A percentile compares a stretch with the other conserved stretches of the same genome.
Conservation (phyloP, 2,113 vertebrate genomes). For the Leucoraja erinaceus region DNA sequence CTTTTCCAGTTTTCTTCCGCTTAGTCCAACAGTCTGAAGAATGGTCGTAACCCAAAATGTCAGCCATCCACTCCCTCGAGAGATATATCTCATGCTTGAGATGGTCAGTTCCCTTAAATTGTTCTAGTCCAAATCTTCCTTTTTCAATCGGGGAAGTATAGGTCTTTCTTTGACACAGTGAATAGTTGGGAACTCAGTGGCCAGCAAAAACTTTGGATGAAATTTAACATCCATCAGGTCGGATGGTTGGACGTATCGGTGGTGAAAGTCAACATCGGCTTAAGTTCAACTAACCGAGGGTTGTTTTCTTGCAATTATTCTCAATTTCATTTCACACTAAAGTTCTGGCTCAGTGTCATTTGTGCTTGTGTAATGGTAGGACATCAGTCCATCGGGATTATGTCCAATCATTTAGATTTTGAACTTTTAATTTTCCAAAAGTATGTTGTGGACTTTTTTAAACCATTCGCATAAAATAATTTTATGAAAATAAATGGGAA, state of each 20-base stretch:
- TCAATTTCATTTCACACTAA: not conserved
- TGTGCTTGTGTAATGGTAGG: no score
- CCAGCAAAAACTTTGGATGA: not conserved
- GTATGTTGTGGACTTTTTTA: not conserved
- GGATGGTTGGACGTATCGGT: not conserved
- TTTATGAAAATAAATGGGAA: not conserved
- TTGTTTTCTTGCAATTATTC: not conserved
- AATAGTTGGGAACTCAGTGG: not conserved
- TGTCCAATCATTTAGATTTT: not conserved
- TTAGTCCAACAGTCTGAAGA: no score
- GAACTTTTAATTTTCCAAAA: not conserved
- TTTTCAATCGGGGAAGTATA: not conserved
- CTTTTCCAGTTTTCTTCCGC: no score
- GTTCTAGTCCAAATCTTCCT: not conserved
- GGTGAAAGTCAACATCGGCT: not conserved
- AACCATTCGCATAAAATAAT: not conserved
- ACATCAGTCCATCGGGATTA: not conserved
- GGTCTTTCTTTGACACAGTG: not conserved
- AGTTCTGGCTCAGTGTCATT: no score
- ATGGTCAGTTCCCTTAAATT: not conserved
- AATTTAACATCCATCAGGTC: not conserved
- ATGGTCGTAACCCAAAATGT: no score
- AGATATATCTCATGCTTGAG: not conserved
- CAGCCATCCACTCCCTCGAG: no score
- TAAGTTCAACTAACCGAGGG: not conserved